Evolutionary conservation across 2,888 invertebrate genomes (phyloP), one percentile per base, ranked within the genome.

Genomic region (Tetheella fluctuosa): DNA sequence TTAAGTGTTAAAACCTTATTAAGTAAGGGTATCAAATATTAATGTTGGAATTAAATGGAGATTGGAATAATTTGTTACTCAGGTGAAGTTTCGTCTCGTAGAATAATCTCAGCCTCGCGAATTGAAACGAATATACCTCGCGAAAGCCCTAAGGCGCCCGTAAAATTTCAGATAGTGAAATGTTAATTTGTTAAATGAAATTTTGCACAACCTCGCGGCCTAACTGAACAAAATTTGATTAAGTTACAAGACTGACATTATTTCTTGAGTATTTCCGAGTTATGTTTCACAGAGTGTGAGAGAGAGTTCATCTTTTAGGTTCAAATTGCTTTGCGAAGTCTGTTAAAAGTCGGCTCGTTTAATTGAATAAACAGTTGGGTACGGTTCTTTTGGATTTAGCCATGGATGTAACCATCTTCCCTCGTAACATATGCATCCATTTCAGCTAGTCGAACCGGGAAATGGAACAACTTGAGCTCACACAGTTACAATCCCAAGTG

Each of bases 151-250:
- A 80, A 84, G 84, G 80, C 72, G 69, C 70, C 76, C 73, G 80
- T 86, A 81, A 87, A 88, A 85, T 84, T 83, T 71, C 79, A 80
- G 83, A 86, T 90, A 88, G 86, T 86, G 84, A 88, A 88, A 89
- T 84, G 87, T 88, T 90, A 89, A 89, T 89, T 88, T 76, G 76
- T 79, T 71, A 85, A 90, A 90, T 89, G 84, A 90, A 91, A 89
- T 85, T 85, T 78, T 72, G 71, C 77, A 48, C 68, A 74, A 73
- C 73, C 73, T 74, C 76, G 71, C 70, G 71, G 72, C 77, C 77
- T 73, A 85, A 81, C 81, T 84, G 85, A 86, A 85, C 81, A 80
- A 86, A 86, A 91, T 91, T 90, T 91, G 91, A 91, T 91, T 90
- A 91, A 87, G 84, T 84, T 85, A 84, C 84, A 86, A 80, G 80